Conservation (phyloP, 2,888 invertebrate genomes). For the Tinea semifulvella region DNA sequence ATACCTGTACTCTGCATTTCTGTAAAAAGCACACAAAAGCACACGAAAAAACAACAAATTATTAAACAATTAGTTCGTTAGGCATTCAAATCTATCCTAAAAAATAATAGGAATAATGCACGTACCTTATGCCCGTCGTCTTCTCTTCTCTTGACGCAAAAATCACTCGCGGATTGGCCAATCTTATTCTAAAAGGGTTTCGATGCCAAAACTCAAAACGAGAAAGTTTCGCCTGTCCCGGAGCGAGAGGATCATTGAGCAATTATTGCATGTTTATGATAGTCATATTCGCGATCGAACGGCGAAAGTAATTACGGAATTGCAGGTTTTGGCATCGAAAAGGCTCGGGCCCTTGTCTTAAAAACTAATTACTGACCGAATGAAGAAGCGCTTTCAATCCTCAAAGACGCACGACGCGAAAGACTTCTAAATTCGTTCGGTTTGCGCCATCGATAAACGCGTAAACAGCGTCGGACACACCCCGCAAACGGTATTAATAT, state of each 20-base stretch:
- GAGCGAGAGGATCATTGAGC: constrained; percentile 47
- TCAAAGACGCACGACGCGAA: constrained; percentile 9
- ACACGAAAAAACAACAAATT: constrained; percentile 27
- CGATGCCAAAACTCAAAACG: constrained; percentile 13
- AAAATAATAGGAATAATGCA: constrained; percentile 31
- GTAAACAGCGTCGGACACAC: constrained; percentile 59
- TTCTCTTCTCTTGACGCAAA: constrained; percentile 21
- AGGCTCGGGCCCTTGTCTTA: constrained; percentile 24
- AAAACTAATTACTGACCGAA: constrained; percentile 40
- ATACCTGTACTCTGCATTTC: constrained; percentile 52
- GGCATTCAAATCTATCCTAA: constrained; percentile 22
- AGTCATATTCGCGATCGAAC: constrained; percentile 39
- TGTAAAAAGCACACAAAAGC: constrained; percentile 44
- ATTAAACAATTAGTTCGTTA: constrained; percentile 19
- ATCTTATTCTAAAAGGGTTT: constrained; percentile 39
- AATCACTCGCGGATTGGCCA: constrained; percentile 41
- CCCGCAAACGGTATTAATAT: constrained; percentile 39
- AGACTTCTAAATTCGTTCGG: constrained; percentile 30
- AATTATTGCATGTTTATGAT: constrained; percentile 50
- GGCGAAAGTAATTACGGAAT: constrained; percentile 42
- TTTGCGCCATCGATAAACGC: constrained; percentile 35
- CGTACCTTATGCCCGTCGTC: constrained; percentile 45
- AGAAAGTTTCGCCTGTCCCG: constrained; percentile 8
- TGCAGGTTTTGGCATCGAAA: constrained; percentile 50
- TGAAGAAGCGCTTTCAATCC: constrained; percentile 30